phyloP scores from a whole-genome alignment of 1,140 invertebrate species.

The Dreissena polymorpha region DNA sequence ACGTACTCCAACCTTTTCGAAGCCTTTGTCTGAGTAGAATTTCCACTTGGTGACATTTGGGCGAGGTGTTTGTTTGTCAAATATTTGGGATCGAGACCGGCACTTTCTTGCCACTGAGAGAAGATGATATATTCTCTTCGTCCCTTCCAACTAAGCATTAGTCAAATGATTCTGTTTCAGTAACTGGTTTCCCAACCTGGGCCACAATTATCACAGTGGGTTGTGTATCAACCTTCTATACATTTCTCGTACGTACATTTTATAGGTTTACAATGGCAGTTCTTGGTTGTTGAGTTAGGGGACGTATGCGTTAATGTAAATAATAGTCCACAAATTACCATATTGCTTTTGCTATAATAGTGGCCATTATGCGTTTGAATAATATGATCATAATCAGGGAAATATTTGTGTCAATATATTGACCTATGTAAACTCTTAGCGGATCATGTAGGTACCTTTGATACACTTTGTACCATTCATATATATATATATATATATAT shows the following conservation, averaged over 20 bases:
- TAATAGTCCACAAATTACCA: too few relatives aligned
- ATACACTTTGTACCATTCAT: neutral
- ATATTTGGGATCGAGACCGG: too few relatives aligned
- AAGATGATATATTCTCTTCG: neutral
- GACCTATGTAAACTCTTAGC: neutral
- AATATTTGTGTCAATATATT: too few relatives aligned
- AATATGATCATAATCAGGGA: too few relatives aligned
- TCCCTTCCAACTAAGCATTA: neutral
- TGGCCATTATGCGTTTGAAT: neutral
- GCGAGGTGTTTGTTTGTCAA: too few relatives aligned
- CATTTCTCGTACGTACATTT: slow-evolving; percentile 86
- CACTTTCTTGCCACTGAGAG: neutral
- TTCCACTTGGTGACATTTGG: neutral
- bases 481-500: too few relatives aligned
- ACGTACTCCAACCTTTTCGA: neutral
- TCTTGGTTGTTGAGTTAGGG: too few relatives aligned
- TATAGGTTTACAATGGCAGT: neutral
- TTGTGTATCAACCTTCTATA: slow-evolving; percentile 91
- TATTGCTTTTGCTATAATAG: too few relatives aligned
- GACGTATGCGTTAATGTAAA: too few relatives aligned
- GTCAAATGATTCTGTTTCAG: slow-evolving; percentile 54
- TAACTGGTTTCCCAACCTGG: slow-evolving; percentile 73
- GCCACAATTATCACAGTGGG: slow-evolving; percentile 88
- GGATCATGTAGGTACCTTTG: neutral
- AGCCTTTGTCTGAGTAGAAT: neutral